These are phyloP conservation scores for Drosophila suzukii DNA, from an alignment of 1,140 invertebrate genomes.

Conservation along the genomic window DNA sequence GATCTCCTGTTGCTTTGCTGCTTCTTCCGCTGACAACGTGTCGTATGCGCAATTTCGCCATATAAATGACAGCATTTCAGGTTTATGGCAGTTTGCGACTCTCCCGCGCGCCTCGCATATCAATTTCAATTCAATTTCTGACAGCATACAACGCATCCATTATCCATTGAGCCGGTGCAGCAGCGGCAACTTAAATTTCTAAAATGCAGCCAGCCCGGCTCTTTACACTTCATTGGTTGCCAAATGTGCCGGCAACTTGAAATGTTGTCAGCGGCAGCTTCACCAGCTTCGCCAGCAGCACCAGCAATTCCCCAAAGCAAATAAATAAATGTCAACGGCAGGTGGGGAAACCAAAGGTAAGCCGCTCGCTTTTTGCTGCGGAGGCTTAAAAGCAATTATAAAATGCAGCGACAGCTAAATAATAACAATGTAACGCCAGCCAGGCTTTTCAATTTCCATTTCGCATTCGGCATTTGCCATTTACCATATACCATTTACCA, in stretches of 20 bases:
- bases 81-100: slow-evolving; percentile 67
- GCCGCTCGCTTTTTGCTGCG: slow-evolving; percentile 34
- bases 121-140: slow-evolving; percentile 80
- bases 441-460: slow-evolving; percentile 30
- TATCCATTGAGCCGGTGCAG: slow-evolving; percentile 38
- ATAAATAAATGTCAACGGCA: slow-evolving; percentile 79
- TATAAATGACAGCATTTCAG: slow-evolving; percentile 74
- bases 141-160: slow-evolving; percentile 61
- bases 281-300: slow-evolving; percentile 4
- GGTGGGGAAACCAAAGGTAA: slow-evolving; percentile 54
- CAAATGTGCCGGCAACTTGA: slow-evolving; percentile 66
- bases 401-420: slow-evolving; percentile 65
- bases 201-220: slow-evolving; percentile 63
- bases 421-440: slow-evolving; percentile 21
- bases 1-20: slow-evolving; percentile 26
- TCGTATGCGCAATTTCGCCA: slow-evolving; percentile 76
- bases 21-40: slow-evolving; percentile 49
- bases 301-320: slow-evolving; percentile 73
- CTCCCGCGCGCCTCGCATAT: slow-evolving; percentile 67
- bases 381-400: slow-evolving; percentile 78
- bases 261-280: slow-evolving; percentile 64
- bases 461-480: slow-evolving; percentile 3
- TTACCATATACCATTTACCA: slow-evolving; percentile 27
- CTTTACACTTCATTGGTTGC: slow-evolving; percentile 74
- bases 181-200: slow-evolving; percentile 43